Evolutionary conservation across 2,888 invertebrate genomes (phyloP).

Genomic region (Drosophila neotestacea): DNA sequence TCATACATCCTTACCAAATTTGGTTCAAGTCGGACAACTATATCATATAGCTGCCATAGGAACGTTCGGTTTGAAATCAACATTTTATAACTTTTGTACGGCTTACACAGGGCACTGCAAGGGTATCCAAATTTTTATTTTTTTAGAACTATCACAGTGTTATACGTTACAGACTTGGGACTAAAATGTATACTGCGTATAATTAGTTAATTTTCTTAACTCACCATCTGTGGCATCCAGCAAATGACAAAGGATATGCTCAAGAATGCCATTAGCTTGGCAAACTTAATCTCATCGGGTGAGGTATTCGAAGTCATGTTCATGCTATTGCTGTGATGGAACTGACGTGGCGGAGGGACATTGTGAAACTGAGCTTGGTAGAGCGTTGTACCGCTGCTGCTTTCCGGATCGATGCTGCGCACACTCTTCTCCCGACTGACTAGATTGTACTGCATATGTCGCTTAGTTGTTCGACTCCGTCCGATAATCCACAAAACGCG

Average conservation of each 20-base stretch:
- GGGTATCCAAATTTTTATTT: no score
- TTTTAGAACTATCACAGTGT: no score
- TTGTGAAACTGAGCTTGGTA: constrained; percentile 69
- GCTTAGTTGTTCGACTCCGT: constrained; percentile 82
- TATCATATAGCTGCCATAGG: no score
- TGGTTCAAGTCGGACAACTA: no score
- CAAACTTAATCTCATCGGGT: constrained; percentile 93
- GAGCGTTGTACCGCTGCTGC: constrained; percentile 81
- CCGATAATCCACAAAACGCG: constrained; percentile 88
- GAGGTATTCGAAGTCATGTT: constrained; percentile 84
- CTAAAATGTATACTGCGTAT: no score
- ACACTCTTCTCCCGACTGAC: constrained; percentile 80
- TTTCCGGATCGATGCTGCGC: constrained; percentile 75
- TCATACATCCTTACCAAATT: no score
- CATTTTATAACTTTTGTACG: no score
- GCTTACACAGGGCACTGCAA: no score
- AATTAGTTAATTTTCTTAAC: constrained; percentile 40
- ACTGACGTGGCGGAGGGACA: constrained; percentile 62
- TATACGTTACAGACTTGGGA: no score
- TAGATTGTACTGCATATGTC: constrained; percentile 82
- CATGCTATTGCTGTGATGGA: constrained; percentile 81
- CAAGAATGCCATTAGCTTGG: constrained; percentile 92
- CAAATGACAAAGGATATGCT: constrained; percentile 93
- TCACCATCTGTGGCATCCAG: constrained; percentile 96
- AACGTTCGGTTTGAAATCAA: no score